Conservation (phyloP, 2,888 invertebrate genomes). For the Harpagoxenus sublaevis region DNA sequence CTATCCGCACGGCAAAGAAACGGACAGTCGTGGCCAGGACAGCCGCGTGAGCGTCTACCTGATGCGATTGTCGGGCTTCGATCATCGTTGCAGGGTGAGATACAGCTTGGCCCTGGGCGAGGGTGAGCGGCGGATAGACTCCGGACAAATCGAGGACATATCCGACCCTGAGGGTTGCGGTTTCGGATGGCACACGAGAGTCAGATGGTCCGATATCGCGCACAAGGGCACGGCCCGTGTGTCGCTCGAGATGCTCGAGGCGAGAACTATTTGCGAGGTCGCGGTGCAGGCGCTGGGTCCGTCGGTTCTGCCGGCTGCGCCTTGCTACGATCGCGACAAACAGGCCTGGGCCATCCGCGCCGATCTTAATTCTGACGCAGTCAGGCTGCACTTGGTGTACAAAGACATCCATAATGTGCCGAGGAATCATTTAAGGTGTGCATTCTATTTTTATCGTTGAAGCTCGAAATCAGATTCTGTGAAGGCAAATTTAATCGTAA, state of each 20-base stretch:
- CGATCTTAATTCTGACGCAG: slow-evolving; percentile 92
- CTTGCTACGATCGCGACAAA: slow-evolving; percentile 93
- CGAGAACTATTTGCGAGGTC: slow-evolving; percentile 90
- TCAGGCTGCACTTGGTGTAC: slow-evolving; percentile 91
- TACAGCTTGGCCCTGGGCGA: slow-evolving; percentile 91
- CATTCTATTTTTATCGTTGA: slow-evolving; percentile 22
- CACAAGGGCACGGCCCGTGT: slow-evolving; percentile 90
- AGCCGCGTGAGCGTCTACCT: slow-evolving; percentile 88
- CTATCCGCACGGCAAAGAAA: slow-evolving; percentile 88
- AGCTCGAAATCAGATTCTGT: background rate
- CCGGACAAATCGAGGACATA: slow-evolving; percentile 90
- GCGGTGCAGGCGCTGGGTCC: slow-evolving; percentile 87
- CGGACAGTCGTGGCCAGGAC: slow-evolving; percentile 83
- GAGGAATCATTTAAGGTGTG: slow-evolving; percentile 90
- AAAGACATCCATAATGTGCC: slow-evolving; percentile 93
- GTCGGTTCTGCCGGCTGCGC: slow-evolving; percentile 88
- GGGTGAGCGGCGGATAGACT: slow-evolving; percentile 90
- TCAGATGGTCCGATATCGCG: slow-evolving; percentile 88
- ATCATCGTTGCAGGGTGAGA: slow-evolving; percentile 92
- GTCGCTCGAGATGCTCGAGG: slow-evolving; percentile 91
- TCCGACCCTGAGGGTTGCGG: slow-evolving; percentile 91
- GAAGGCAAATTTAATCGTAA: background rate
- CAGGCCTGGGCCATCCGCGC: slow-evolving; percentile 93
- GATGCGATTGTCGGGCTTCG: slow-evolving; percentile 93
- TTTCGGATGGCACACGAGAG: slow-evolving; percentile 90